Base-by-base conservation (phyloP, 2,888 invertebrate species). In the Eupithecia exiguata region DNA sequence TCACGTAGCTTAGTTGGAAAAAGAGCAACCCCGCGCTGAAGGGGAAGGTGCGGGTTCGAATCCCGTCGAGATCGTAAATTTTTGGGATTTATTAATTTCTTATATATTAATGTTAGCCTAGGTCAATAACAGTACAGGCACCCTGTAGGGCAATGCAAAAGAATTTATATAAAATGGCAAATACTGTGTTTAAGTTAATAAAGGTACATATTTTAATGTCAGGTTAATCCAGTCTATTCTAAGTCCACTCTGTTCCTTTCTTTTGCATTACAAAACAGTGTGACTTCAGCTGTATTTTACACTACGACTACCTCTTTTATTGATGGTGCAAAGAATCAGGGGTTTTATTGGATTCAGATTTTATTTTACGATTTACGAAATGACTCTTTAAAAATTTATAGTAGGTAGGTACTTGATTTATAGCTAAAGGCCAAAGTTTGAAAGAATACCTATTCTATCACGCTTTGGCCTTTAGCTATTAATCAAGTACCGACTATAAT, bases 251-350 rank as follows among this genome's bases (percentile, higher is more conserved):
- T 21, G 21, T n/a, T 9, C 9, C 1, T 53, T 53, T 21, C 49
- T 21, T 25, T 30, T 67, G 58, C n/a, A n/a, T 68, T 71, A 65
- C 68, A 43, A 3, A 36, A 30, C 67, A 63, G 77, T 80, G 78
- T 80, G 40, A 80, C 53, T 61, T 30, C 7, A 21, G 18, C 2
- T 62, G 74, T 67, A 70, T 70, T 76, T 76, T 71, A 76, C 75
- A 75, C 74, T 30, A 74, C 70, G 10, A 53, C 61, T 62, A 63
- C 68, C 70, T 66, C 67, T 63, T 76, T 78, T 76, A 78, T 76
- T 68, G 76, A 74, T 73, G 76, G 74, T 76, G 74, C 75, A 74
- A 73, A 73, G 72, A 74, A 74, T 77, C 70, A 72, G 69, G 35
- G 74, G 62, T 70, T 75, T 72, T 63, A 71, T 71, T 69, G 43